A percentile compares a stretch with the other conserved stretches of the same genome.
phyloP scores from a whole-genome alignment of 2,113 vertebrate genomes.

The Bujurquina vittata region DNA sequence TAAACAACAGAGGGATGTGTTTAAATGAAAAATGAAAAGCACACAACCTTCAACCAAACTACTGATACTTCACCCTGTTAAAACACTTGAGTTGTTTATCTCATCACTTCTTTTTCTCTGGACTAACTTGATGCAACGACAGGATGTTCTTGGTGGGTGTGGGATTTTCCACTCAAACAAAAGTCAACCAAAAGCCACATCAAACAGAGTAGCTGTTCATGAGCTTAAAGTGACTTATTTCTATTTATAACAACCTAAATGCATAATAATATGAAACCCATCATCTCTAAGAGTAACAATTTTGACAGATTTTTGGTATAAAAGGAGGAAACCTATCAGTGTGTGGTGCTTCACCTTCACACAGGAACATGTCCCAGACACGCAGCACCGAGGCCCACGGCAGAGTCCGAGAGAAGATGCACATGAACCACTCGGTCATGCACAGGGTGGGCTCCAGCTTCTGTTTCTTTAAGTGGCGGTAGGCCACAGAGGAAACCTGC shows the following conservation, averaged over 20 bases:
- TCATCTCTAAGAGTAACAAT: background rate
- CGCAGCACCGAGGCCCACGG: conserved; percentile 96
- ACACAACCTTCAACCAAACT: background rate
- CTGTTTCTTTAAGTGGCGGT: conserved; percentile 93
- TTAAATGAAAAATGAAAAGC: background rate
- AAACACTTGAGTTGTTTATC: background rate
- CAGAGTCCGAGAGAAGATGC: conserved; percentile 94
- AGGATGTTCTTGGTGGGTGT: background rate
- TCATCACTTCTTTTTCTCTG: background rate
- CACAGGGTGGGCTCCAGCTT: conserved; percentile 96
- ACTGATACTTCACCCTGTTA: background rate
- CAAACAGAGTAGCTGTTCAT: background rate
- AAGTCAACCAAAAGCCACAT: background rate
- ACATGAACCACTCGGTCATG: conserved; percentile 99
- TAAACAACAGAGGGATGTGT: background rate
- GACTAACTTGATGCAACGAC: background rate
- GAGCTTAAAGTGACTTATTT: background rate
- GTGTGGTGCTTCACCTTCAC: conserved; percentile 84
- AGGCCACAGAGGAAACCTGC: conserved; percentile 85
- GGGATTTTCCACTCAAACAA: background rate
- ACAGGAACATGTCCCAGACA: conserved; percentile 99
- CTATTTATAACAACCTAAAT: background rate
- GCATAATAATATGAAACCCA: background rate
- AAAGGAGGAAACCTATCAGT: background rate
- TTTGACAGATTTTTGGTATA: background rate